Evolutionary conservation across 2,888 invertebrate species (phyloP), one percentile per base, ranked within the genome.

Genomic region (Cylindroiulus punctatus): DNA sequence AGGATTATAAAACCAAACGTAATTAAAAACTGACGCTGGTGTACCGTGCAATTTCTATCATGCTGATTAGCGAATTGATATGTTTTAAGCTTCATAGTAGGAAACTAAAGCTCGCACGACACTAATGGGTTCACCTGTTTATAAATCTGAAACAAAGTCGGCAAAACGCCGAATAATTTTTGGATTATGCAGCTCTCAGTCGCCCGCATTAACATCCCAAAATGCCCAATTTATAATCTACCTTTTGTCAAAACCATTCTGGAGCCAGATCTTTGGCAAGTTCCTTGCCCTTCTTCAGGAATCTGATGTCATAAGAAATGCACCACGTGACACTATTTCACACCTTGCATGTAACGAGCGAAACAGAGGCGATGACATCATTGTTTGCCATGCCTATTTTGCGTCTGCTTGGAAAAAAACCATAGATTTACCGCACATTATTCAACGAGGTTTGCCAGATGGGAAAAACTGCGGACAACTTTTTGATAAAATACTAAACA

Each of bases 51-150:
- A 26, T 26, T n/a, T n/a, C 65, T 65, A 65, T 65, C 65, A n/a
- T 65, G 65, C 65, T 65, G 65, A 65, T 65, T 65, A 65, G 26
- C 65, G 26, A 65, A 65, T 65, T 65, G 65, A 65, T 65, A 65
- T 26, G 65, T 65, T 65, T 65, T 26, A 26, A 65, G 65, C 10
- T 65, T 65, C 19, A 65, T 65, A 65, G 26, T 65, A 65, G 65
- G n/a, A 52, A 52, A n/a, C n/a, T 52, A 52, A 52, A n/a, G 52
- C 52, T 52, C 52, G 65, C 65, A 65, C n/a, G 65, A 65, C 65
- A 65, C n/a, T 26, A 65, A 65, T 65, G 65, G 65, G 65, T 65
- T 26, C 26, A 65, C 65, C 65, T 65, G 65, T 65, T 65, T 65
- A n/a, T 12, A 65, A 26, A 65, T 26, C 12, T 14, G 26, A 65